Base-by-base conservation (phyloP, 2,888 invertebrate genomes). In the Melanargia galathea region DNA sequence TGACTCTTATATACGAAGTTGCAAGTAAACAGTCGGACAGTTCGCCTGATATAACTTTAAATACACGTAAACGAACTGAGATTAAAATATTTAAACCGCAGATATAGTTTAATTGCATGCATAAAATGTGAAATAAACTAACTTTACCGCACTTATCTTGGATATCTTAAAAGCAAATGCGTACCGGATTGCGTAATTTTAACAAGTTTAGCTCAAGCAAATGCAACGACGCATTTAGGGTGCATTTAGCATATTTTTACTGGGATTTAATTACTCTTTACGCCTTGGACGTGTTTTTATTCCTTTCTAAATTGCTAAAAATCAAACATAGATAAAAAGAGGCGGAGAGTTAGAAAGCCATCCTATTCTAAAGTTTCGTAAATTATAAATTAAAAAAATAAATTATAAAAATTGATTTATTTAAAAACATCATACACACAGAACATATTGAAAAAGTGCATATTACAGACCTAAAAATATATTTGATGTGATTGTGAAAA, bases 161-260 rank as follows among this genome's bases (percentile, higher is more conserved):
- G 59, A 49, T 59, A 59, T 59, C 59, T 59, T 40, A 40, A 59
- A 51, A 59, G 59, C 59, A 59, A 59, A 48, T 38, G 51, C 40
- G 22, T 48, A 59, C 59, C 24, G 30, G 59, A 60, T 67, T 67
- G 56, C 52, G 64, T 6, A 64, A 67, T 45, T 38, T 60, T 48
- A 52, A 55, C 66, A 40, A 46, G 13, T 10, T 10, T 5, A 64
- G 43, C 40, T 64, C 57, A 56, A 67, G 60, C n/a, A 62, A 52
- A 57, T 49, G 52, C 59, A 13, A 58, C 56, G 60, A 62, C 62
- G 63, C 58, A 59, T 64, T 63, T 60, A 61, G 66, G 48, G 22
- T 61, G 38, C 30, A 55, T 54, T 63, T 65, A 63, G 46, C 43
- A 63, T 64, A 62, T 67, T 67, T 67, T 66, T 63, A 60, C 43